A percentile compares a stretch with the other conserved stretches of the same genome.
Conservation (phyloP, 2,113 vertebrate species). For the Excalfactoria chinensis region DNA sequence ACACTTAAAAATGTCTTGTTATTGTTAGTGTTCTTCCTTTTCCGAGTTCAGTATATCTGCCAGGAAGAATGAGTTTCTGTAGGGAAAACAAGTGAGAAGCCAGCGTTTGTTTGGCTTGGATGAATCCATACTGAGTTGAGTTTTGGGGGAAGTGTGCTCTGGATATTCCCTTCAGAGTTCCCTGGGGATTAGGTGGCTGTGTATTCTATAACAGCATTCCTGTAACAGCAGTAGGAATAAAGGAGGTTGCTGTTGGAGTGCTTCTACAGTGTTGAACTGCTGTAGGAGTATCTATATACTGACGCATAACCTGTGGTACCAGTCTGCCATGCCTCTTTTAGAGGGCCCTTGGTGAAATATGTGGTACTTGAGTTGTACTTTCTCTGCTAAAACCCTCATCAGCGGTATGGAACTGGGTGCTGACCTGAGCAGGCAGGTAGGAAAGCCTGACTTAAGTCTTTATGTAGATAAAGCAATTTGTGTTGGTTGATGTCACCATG, state of each 20-base stretch:
- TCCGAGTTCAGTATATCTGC: background rate
- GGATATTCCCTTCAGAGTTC: background rate
- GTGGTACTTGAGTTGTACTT: background rate
- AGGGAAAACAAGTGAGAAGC: background rate
- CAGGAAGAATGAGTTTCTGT: background rate
- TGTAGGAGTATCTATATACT: background rate
- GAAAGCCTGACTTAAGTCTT: background rate
- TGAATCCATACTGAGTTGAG: background rate
- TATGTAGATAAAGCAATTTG: background rate
- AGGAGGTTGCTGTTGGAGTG: background rate
- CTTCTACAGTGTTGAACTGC: background rate
- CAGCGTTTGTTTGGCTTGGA: background rate
- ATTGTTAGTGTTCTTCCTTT: background rate
- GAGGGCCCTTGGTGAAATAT: background rate
- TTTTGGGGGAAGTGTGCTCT: background rate
- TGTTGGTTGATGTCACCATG: background rate
- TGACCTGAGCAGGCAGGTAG: background rate
- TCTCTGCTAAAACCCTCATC: background rate
- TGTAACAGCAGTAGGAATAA: fast-evolving
- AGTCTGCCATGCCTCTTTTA: background rate
- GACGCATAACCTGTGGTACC: background rate
- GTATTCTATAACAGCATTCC: fast-evolving
- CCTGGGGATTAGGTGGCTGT: background rate
- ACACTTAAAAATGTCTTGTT: background rate
- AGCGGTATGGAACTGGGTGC: fast-evolving